Percentiles rank a stretch among this genome's conserved stretches.
phyloP scores from a whole-genome alignment of 2,888 invertebrate genomes.

The Mesochorus sp. region DNA sequence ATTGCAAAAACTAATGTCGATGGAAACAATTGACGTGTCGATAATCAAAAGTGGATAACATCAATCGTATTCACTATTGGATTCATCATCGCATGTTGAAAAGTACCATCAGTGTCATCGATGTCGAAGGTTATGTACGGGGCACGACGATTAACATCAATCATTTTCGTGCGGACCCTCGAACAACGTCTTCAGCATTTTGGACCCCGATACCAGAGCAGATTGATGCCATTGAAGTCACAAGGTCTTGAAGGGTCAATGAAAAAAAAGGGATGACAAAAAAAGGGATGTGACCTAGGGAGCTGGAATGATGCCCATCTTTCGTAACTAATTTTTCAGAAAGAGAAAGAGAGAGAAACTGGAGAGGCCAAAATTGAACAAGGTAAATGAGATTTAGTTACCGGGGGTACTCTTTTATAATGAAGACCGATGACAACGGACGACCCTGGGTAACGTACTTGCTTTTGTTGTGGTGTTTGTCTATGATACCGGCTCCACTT shows the following conservation, averaged over 20 bases:
- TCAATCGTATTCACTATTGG: too few species aligned
- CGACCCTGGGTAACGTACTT: slow-evolving; percentile 60
- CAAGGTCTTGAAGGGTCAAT: slow-evolving; percentile 5
- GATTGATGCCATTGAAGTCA: too few species aligned
- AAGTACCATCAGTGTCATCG: too few species aligned
- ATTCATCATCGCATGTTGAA: too few species aligned
- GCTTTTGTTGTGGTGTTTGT: slow-evolving; percentile 28
- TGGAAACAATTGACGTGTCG: too few species aligned
- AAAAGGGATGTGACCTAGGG: slow-evolving; percentile 40
- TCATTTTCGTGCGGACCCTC: background rate
- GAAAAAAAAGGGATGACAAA: background rate
- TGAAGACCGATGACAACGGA: slow-evolving; percentile 79
- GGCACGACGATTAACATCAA: background rate
- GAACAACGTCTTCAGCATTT: too few species aligned
- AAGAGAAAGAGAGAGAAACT: slow-evolving; percentile 25
- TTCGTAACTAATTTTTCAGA: slow-evolving; percentile 60
- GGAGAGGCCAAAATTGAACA: slow-evolving; percentile 61
- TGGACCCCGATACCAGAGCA: too few species aligned
- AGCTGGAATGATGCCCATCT: background rate
- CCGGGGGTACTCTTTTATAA: slow-evolving; percentile 75
- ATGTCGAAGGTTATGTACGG: too few species aligned
- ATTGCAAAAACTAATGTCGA: background rate
- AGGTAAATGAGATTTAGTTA: slow-evolving; percentile 74
- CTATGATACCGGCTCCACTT: background rate
- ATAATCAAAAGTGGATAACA: too few species aligned